A percentile compares a stretch with the other conserved stretches of the same genome.
Conservation (phyloP, 2,113 vertebrate genomes). For the Muscicapa adusta region DNA sequence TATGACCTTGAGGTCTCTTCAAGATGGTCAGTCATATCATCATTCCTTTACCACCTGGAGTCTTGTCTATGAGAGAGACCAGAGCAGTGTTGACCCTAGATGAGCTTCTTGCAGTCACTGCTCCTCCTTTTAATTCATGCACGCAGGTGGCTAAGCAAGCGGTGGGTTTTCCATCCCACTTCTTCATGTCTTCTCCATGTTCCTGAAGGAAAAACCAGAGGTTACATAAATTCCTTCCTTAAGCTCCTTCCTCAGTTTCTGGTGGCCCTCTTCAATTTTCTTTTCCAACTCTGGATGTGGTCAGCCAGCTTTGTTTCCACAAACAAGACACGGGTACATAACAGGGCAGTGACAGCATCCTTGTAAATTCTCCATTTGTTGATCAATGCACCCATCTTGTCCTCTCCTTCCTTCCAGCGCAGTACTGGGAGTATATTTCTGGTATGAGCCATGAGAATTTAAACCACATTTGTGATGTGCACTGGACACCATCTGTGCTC, state of each 20-base stretch:
- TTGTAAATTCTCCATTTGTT: neutral
- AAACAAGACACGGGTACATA: rapidly evolving
- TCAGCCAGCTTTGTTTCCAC: neutral
- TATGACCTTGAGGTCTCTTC: neutral
- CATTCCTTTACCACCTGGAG: neutral
- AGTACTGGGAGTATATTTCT: neutral
- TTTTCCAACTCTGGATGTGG: rapidly evolving
- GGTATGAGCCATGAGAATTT: neutral
- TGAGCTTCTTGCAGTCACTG: neutral
- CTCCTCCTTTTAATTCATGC: neutral
- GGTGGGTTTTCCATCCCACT: neutral
- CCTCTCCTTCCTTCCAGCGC: neutral
- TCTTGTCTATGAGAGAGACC: neutral
- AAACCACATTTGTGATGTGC: neutral
- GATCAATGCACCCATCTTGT: neutral
- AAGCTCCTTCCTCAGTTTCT: neutral
- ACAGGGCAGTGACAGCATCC: neutral
- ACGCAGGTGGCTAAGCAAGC: neutral
- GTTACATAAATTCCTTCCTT: neutral
- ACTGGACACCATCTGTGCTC: neutral
- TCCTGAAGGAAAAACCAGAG: neutral
- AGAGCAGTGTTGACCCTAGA: rapidly evolving
- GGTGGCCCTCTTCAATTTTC: neutral
- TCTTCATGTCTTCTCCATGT: neutral
- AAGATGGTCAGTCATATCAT: neutral